These are phyloP conservation scores for Drosophila limbata DNA, from an alignment of 2,888 invertebrate genomes.

Conservation along the genomic window DNA sequence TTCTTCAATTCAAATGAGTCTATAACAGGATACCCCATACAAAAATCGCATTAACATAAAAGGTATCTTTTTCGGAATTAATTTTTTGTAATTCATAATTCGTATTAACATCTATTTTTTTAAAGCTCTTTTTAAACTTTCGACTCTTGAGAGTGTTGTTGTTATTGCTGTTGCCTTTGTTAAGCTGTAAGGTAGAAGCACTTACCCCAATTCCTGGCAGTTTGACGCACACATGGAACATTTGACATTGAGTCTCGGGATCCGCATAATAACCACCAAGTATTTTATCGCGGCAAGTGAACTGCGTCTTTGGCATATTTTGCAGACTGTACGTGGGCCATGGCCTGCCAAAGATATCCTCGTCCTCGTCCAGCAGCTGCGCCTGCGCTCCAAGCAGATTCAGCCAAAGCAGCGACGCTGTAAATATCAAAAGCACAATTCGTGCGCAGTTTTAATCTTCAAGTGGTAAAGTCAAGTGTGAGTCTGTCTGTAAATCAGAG, in stretches of 20 bases:
- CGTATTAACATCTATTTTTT: neutral
- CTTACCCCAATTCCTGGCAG: constrained; percentile 91
- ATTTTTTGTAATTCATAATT: neutral
- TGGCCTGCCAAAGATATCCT: constrained; percentile 79
- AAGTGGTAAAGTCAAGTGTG: constrained; percentile 38
- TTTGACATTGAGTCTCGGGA: constrained; percentile 94
- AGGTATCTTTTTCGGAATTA: too few relatives aligned
- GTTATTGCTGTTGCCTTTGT: constrained; percentile 25
- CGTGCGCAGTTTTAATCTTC: constrained; percentile 53
- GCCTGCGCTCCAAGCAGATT: constrained; percentile 35
- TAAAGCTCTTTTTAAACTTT: neutral
- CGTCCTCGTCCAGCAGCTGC: constrained; percentile 76
- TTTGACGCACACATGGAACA: constrained; percentile 95
- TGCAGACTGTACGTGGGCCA: constrained; percentile 87
- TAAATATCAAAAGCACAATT: constrained; percentile 41
- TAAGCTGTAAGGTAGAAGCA: constrained; percentile 38
- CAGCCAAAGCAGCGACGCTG: constrained; percentile 55
- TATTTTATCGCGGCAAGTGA: constrained; percentile 93
- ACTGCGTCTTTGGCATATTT: constrained; percentile 88
- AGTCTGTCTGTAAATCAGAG: too few relatives aligned
- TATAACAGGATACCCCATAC: too few relatives aligned
- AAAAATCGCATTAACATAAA: too few relatives aligned
- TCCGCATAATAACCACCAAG: constrained; percentile 96
- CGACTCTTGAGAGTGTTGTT: constrained; percentile 10
- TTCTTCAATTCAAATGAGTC: too few relatives aligned